Evolutionary conservation across 2,113 vertebrate species (phyloP).

Genomic region (Centropus unirufus): DNA sequence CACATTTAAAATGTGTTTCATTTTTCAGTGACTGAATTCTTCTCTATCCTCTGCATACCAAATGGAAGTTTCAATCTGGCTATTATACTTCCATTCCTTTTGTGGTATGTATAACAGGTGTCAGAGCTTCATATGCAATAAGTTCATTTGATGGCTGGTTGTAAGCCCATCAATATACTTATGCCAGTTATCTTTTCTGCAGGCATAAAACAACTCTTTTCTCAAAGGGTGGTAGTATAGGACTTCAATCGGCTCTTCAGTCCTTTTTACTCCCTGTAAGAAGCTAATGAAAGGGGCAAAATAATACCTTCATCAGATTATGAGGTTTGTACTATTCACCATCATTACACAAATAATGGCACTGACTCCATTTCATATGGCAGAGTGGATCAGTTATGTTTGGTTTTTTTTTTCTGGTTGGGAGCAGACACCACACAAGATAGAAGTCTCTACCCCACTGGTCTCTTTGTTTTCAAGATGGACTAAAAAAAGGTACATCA

Average conservation of each 20-base stretch:
- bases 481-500: not conserved
- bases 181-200: not conserved
- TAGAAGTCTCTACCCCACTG: not conserved
- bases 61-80: not conserved
- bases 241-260: not conserved
- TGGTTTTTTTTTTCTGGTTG: not conserved
- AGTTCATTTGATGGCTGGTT: not conserved
- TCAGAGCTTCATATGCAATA: not conserved
- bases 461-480: not conserved
- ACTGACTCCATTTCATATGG: not conserved
- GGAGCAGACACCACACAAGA: not conserved
- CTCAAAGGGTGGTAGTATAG: not conserved
- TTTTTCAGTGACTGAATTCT: not conserved
- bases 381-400: not conserved
- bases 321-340: not conserved
- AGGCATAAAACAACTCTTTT: not conserved
- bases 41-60: not conserved
- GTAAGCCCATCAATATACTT: not conserved
- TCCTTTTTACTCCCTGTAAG: not conserved
- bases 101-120: not conserved
- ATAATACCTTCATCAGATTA: not conserved
- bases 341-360: not conserved
- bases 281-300: not conserved
- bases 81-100: not conserved
- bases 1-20: not conserved